Base-by-base conservation (phyloP, 2,113 vertebrate genomes). In the Perca flavescens region DNA sequence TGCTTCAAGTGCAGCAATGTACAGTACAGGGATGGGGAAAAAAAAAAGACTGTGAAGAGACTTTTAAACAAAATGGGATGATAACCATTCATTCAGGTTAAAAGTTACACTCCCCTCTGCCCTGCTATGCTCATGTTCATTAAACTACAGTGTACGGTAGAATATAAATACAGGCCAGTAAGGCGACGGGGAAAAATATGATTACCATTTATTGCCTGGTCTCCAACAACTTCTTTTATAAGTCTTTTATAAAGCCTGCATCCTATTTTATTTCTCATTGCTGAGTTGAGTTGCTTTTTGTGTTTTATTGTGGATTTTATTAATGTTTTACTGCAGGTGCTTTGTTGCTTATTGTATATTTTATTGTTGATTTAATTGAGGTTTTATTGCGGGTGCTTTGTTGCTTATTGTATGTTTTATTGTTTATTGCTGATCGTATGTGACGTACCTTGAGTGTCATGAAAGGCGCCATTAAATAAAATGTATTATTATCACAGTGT, bases 201-300 rank as follows among this genome's bases (percentile, higher is more conserved):
- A 89, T 79, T 34, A 86, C 69, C 77, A 89, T 79, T 90, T 87
- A 77, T 76, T 88, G 60, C 63, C 58, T 70, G 69, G 71, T 69
- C 66, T 80, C 73, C 52, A 50, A 43, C 79, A 74, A n/a, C 50
- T 17, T 46, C n/a, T 36, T 36, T 36, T 36, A 36, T 36, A 49
- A 56, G 36, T 8, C 22, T 34, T 56, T 64, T 28, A n/a, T n/a
- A n/a, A 52, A 34, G 40, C 28, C 40, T 40, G 40, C 40, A 40
- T 40, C 40, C 40, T 40, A 40, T 40, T 40, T 10, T 40, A 40
- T 40, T 40, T 2, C 8, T 40, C 40, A 40, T 40, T 40, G 40
- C 40, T 10, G 9, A 40, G 40, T 10, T 40, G 40, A 40, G 40
- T 40, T 40, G 9, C 40, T 10, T 40, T 10, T 40, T 40, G 36